Evolutionary conservation across 2,888 invertebrate species (phyloP).

Genomic region (Yponomeuta plumbellus): DNA sequence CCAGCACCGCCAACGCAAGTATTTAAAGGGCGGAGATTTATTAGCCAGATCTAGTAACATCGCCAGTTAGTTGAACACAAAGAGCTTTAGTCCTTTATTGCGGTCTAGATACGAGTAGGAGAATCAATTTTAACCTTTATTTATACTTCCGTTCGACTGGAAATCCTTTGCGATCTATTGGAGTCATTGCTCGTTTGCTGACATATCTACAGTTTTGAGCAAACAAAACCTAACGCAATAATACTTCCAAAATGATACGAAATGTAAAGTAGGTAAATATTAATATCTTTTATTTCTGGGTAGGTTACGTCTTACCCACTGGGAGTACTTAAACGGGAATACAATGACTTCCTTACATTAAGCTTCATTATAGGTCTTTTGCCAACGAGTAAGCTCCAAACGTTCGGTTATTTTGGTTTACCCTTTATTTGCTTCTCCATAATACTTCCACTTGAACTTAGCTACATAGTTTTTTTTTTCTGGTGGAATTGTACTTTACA

Average conservation of each 20-base stretch:
- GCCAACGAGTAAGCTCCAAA: background rate
- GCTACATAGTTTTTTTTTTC: too few relatives aligned
- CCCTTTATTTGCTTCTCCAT: too few relatives aligned
- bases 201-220: too few relatives aligned
- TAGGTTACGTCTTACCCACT: background rate
- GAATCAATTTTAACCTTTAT: background rate
- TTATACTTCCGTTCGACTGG: background rate
- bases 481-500: too few relatives aligned
- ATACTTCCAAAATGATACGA: background rate
- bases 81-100: background rate
- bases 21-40: background rate
- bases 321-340: background rate
- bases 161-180: background rate
- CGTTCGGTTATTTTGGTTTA: too few relatives aligned
- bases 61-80: background rate
- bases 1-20: background rate
- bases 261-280: background rate
- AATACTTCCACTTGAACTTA: too few relatives aligned
- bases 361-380: background rate
- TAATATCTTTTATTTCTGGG: background rate
- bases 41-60: background rate
- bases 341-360: background rate
- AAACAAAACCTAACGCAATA: too few relatives aligned
- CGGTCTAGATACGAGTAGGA: background rate
- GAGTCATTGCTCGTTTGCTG: too few relatives aligned